A percentile compares a stretch with the other conserved stretches of the same genome.
These are phyloP conservation scores for Anarsia innoxiella DNA, from an alignment of 2,888 invertebrate genomes.

Conservation along the genomic window DNA sequence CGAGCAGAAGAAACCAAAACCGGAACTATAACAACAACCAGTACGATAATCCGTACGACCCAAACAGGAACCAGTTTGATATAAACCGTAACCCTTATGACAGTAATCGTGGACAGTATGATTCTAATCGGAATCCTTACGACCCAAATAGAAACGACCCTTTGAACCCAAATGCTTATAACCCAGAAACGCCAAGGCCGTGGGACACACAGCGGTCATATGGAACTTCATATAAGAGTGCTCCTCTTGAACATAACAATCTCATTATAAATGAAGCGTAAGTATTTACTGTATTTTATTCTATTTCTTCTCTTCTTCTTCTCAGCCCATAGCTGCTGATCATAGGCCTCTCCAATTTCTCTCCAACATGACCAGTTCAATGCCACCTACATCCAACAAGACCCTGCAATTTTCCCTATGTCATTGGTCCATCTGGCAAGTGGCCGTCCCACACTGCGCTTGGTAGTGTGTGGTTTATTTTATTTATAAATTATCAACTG, in stretches of 20 bases:
- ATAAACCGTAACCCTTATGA: slow-evolving; percentile 4
- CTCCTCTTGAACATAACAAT: slow-evolving; percentile 57
- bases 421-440: no score
- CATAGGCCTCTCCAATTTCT: no score
- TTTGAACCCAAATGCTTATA: slow-evolving; percentile 31
- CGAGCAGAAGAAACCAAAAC: slow-evolving; percentile 37
- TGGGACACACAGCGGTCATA: slow-evolving; percentile 43
- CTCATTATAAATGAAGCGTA: slow-evolving; percentile 74
- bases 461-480: no score
- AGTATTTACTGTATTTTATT: slow-evolving; percentile 32
- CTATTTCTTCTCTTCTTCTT: no score
- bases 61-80: slow-evolving; percentile 9
- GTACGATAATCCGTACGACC: slow-evolving; percentile 16
- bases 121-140: slow-evolving; percentile 26
- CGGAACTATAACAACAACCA: slow-evolving; percentile 30
- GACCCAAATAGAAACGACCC: slow-evolving; percentile 21
- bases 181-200: slow-evolving; percentile 36
- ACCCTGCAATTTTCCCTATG: no score
- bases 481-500: no score
- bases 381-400: no score
- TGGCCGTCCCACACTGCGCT: no score
- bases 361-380: no score
- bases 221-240: slow-evolving; percentile 36
- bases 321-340: no score
- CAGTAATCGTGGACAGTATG: slow-evolving; percentile 34